These are phyloP conservation scores for Chironomus tentans DNA, from an alignment of 2,888 invertebrate genomes.

Conservation along the genomic window DNA sequence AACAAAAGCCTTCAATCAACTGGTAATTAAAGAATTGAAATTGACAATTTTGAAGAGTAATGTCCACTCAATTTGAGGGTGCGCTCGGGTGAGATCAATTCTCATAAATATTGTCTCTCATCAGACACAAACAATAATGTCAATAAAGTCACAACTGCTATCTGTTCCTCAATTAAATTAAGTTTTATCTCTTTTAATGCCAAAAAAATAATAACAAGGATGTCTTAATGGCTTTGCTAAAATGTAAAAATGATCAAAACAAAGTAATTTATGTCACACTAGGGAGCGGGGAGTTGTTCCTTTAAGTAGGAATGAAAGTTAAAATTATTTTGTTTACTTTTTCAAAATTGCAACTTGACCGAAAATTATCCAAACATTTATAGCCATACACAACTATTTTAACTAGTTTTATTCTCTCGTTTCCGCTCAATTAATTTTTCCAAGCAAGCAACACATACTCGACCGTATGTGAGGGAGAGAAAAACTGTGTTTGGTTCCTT, in stretches of 20 bases:
- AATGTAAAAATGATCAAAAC: slow-evolving; percentile 26
- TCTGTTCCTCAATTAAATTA: slow-evolving; percentile 14
- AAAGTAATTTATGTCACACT: slow-evolving; percentile 23
- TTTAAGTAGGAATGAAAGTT: not conserved
- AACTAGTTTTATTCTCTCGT: not conserved
- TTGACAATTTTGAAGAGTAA: too few species aligned
- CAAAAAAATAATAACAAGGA: not conserved
- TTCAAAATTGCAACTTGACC: slow-evolving; percentile 9
- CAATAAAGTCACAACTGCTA: too few species aligned
- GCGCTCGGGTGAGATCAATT: too few species aligned
- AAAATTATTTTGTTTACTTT: not conserved
- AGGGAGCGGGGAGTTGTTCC: slow-evolving; percentile 1
- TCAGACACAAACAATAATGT: too few species aligned
- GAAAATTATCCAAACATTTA: not conserved
- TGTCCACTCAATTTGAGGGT: too few species aligned
- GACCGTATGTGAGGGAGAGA: not conserved
- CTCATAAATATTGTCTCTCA: too few species aligned
- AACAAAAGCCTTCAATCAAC: too few species aligned
- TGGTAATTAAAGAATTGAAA: too few species aligned
- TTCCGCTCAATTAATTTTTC: slow-evolving; percentile 26
- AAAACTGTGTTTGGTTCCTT: not conserved
- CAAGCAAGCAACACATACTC: not conserved
- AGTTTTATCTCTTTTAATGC: not conserved
- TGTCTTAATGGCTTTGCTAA: slow-evolving; percentile 16
- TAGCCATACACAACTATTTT: not conserved